Evolutionary conservation across 2,113 vertebrate species (phyloP).

Genomic region (Aspidoscelis tigris): DNA sequence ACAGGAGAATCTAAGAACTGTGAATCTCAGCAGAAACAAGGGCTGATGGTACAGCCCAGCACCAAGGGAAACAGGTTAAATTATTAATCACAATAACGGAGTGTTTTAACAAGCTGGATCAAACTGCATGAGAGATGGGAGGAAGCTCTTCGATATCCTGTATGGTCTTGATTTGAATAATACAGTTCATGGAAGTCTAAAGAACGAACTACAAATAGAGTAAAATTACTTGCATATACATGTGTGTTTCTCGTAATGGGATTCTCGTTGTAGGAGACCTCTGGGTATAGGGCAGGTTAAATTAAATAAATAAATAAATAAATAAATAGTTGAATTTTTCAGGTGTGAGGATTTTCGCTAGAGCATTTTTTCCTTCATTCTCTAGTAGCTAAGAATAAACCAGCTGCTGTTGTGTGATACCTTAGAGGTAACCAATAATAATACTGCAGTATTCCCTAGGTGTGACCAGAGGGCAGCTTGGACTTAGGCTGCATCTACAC

Average conservation of each 20-base stretch:
- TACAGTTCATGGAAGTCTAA: background rate
- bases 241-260: background rate
- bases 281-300: too few species aligned
- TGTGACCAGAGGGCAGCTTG: background rate
- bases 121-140: slow-evolving; percentile 70
- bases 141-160: slow-evolving; percentile 32
- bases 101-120: slow-evolving; percentile 71
- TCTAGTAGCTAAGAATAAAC: background rate
- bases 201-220: slow-evolving; percentile 32
- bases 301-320: too few species aligned
- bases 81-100: slow-evolving; percentile 74
- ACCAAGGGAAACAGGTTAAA: slow-evolving; percentile 65
- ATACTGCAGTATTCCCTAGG: background rate
- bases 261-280: too few species aligned
- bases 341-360: background rate
- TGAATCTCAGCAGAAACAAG: slow-evolving; percentile 69
- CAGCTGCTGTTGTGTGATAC: rapidly evolving
- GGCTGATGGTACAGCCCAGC: slow-evolving; percentile 53
- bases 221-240: slow-evolving; percentile 1
- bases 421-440: rapidly evolving
- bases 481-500: background rate
- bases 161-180: slow-evolving; percentile 56
- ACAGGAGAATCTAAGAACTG: slow-evolving; percentile 49
- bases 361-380: background rate
- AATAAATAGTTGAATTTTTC: background rate